Conservation (phyloP, 2,888 invertebrate genomes). For the Toxonevra muliebris region DNA sequence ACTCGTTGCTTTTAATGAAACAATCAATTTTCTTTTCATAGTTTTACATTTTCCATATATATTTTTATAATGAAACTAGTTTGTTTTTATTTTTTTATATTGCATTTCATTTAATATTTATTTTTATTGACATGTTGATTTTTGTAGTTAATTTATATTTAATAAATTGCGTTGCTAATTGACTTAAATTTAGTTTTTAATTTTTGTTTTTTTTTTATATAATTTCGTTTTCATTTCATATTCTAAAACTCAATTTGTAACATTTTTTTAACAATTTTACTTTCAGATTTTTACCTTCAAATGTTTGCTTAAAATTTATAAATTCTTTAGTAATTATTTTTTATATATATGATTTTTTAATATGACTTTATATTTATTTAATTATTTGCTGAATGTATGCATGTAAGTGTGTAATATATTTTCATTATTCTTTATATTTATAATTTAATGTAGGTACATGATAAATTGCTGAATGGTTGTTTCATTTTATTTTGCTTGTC, state of each 20-base stretch:
- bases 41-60: conserved; percentile 6
- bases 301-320: conserved; percentile 12
- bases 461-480: conserved; percentile 27
- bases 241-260: conserved; percentile 23
- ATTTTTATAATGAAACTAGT: not conserved
- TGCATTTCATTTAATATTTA: not conserved
- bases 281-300: not conserved
- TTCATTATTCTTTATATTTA: conserved; percentile 1
- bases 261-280: conserved; percentile 2
- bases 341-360: not conserved
- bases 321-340: conserved; percentile 11
- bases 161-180: conserved; percentile 52
- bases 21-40: conserved; percentile 6
- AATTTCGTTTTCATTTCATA: conserved; percentile 11
- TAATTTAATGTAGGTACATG: conserved; percentile 26
- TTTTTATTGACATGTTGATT: conserved; percentile 3
- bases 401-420: conserved; percentile 6
- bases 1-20: conserved; percentile 16
- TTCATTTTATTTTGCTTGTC: not conserved
- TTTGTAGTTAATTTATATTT: not conserved
- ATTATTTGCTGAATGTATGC: conserved; percentile 5
- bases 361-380: conserved; percentile 6
- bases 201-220: not conserved
- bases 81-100: conserved; percentile 1
- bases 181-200: conserved; percentile 51